These are phyloP conservation scores for Keiferia lycopersicella DNA, from an alignment of 2,888 invertebrate genomes.

Conservation along the genomic window DNA sequence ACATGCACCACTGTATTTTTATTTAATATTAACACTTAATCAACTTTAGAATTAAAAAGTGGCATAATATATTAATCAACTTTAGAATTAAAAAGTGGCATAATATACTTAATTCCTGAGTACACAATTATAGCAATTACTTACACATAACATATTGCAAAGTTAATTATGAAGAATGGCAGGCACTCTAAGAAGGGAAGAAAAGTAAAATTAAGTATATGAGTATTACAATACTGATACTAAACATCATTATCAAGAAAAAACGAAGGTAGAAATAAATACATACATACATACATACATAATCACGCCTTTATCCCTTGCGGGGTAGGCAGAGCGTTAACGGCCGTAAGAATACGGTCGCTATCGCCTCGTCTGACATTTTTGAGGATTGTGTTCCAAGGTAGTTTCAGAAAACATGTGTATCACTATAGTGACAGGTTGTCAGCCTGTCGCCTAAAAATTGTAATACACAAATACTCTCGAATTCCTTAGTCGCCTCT, in stretches of 20 bases:
- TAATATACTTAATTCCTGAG: not conserved
- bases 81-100: not conserved
- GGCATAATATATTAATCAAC: not conserved
- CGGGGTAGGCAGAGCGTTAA: no score
- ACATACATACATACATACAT: not conserved
- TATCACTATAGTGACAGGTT: no score
- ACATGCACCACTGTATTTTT: constrained; percentile 59
- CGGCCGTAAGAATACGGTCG: no score
- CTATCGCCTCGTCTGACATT: no score
- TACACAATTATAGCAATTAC: constrained; percentile 1
- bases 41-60: not conserved
- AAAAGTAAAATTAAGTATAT: no score
- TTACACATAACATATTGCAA: not conserved
- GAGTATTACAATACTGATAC: not conserved
- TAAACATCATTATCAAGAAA: not conserved
- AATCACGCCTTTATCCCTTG: no score
- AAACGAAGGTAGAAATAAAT: not conserved
- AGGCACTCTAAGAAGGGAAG: not conserved
- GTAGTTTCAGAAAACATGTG: no score
- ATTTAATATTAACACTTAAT: constrained; percentile 37
- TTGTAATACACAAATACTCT: no score
- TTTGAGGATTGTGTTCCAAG: no score
- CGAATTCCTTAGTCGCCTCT: no score
- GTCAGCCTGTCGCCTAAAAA: no score
- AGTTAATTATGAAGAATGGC: constrained; percentile 9